phyloP scores from a whole-genome alignment of 2,113 vertebrate species.

The Pluvianellus socialis region DNA sequence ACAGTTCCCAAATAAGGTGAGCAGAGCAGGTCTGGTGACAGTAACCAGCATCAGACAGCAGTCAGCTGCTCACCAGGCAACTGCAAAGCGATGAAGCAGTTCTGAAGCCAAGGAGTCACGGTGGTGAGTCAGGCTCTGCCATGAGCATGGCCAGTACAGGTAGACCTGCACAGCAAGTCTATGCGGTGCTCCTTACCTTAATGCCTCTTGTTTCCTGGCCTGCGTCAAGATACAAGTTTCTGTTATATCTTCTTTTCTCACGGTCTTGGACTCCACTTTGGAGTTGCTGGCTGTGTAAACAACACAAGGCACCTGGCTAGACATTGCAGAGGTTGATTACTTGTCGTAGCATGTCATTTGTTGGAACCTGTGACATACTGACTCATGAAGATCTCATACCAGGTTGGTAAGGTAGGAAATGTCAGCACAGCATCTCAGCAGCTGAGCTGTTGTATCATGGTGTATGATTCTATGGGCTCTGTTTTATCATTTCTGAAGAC shows the following conservation, averaged over 20 bases:
- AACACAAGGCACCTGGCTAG: not conserved
- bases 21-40: not conserved
- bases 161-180: not conserved
- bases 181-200: not conserved
- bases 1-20: not conserved
- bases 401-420: not conserved
- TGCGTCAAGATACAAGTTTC: not conserved
- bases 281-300: not conserved
- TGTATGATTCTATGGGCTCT: accelerated
- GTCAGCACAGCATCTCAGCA: not conserved
- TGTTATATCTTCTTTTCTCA: not conserved
- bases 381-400: not conserved
- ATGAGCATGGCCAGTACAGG: not conserved
- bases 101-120: not conserved
- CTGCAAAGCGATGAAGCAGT: not conserved
- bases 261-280: not conserved
- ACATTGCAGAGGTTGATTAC: not conserved
- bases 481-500: not conserved
- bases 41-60: not conserved
- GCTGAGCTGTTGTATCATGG: accelerated
- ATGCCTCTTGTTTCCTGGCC: not conserved
- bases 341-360: not conserved
- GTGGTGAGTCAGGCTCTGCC: not conserved
- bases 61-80: not conserved
- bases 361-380: not conserved